Base-by-base conservation (phyloP, 2,888 invertebrate species). In the Ceramica pisi region DNA sequence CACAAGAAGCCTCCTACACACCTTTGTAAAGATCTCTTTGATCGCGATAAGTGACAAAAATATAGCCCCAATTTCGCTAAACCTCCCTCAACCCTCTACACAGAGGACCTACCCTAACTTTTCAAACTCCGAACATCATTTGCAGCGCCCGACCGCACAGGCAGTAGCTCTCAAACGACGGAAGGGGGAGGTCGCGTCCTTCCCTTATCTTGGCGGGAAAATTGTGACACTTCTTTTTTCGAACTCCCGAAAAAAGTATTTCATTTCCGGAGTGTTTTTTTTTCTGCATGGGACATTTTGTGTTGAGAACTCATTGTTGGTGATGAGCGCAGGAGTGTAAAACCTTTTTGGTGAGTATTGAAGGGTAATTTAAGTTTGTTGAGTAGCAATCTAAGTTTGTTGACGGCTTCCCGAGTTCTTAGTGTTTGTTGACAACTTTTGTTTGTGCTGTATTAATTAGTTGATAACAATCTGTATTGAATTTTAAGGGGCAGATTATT, bases 51-150 rank as follows among this genome's bases (percentile, higher is more conserved):
- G 21, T 71, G 31, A 46, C 63, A 59, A 71, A 69, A 75, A 62
- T 48, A 50, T 48, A 41, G 2, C n/a, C 53, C 6, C 38, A 57
- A 67, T 67, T 64, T 62, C 50, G 31, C 51, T 38, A 48, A 31
- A 51, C 35, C 8, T 70, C 74, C 65, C 87, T 85, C 83, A 74
- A 67, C 70, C 63, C 84, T 62, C 62, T 70, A 78, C 78, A 87
- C 79, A 61, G 71, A 80, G 65, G 66, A 84, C 80, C 82, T 82
- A 78, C 87, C 86, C 79, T 84, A 86, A 85, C 87, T 85, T 90
- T 91, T 89, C 86, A 89, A 92, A 92, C 89, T 92, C 86, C 74
- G 90, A 90, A 89, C 87, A 87, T 93, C 90, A 92, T 91, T 92
- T 89, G 87, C 90, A 90, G 90, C 88, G 84, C 86, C 87, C 86